Base-by-base conservation (phyloP, 2,888 invertebrate species). In the Morpho achilles region DNA sequence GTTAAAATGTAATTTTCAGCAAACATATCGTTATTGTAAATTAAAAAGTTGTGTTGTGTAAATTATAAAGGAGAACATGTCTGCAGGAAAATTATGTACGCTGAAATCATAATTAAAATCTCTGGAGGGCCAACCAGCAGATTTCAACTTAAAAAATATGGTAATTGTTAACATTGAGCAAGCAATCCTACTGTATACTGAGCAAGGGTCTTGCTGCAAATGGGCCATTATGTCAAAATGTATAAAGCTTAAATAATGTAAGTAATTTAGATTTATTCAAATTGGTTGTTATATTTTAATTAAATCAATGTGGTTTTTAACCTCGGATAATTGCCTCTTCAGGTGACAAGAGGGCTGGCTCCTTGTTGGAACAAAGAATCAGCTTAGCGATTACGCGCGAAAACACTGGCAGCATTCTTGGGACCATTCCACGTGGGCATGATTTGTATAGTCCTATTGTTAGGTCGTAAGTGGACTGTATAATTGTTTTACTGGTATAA, bases 61-160 rank as follows among this genome's bases (percentile, higher is more conserved):
- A 50, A 41, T 50, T 22, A 50, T 42, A 50, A 51, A 51, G 51
- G 16, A 51, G 42, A 51, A 22, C 42, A 43, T 51, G 51, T 42
- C 23, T 51, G 51, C 41, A 22, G 8, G 23, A 16, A 51, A 51
- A 51, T 51, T 51, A 51, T 23, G 51, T 51, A 51, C 43, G 43
- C 51, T 16, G 51, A 9, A 51, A 51, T 51, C 51, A 51, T 51
- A 51, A 51, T 51, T 51, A 51, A 51, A 51, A 51, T 51, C 51
- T 51, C 51, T 51, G 42, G 7, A 51, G 42, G 42, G 42, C 51
- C 51, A 51, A 51, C 41, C 51, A 42, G 42, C 41, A 51, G 41
- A 43, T 43, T 51, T 51, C 42, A 42, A 51, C 42, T 43, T 42
- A 22, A 51, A 32, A 51, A 51, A 51, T 51, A 51, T 51, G 51